phyloP scores from a whole-genome alignment of 2,797 vertebrate genomes.

The Mormyrops attenuatus region DNA sequence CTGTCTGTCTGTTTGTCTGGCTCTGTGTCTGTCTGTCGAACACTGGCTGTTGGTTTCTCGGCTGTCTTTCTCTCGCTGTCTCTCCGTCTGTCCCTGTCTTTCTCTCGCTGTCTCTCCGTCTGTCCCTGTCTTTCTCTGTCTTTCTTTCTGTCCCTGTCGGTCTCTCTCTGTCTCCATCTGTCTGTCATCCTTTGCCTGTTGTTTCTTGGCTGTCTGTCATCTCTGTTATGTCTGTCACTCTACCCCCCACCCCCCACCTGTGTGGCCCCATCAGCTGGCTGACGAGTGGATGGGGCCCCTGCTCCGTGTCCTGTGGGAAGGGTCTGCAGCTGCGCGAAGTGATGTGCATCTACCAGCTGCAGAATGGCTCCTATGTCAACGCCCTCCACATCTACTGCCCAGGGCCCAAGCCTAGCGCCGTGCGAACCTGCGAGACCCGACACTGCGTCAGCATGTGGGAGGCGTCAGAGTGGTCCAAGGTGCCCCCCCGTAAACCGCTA shows the following conservation, averaged over 20 bases:
- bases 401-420: conserved; percentile 63
- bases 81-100: background rate
- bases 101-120: background rate
- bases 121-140: background rate
- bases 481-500: conserved; percentile 39
- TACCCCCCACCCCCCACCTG: background rate
- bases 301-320: conserved; percentile 81
- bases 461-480: conserved; percentile 90
- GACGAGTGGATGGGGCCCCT: conserved; percentile 78
- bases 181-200: background rate
- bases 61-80: background rate
- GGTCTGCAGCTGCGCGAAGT: conserved; percentile 83
- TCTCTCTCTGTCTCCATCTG: background rate
- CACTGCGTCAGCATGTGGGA: conserved; percentile 88
- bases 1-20: background rate
- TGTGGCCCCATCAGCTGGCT: conserved; percentile 73
- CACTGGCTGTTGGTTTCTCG: background rate
- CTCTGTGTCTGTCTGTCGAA: background rate
- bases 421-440: conserved; percentile 82
- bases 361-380: conserved; percentile 79
- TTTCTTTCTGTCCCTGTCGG: background rate
- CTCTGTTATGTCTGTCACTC: background rate
- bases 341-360: conserved; percentile 79
- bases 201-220: background rate
- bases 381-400: conserved; percentile 79